phyloP scores from a whole-genome alignment of 2,797 vertebrate genomes.

The Mus caroli region DNA sequence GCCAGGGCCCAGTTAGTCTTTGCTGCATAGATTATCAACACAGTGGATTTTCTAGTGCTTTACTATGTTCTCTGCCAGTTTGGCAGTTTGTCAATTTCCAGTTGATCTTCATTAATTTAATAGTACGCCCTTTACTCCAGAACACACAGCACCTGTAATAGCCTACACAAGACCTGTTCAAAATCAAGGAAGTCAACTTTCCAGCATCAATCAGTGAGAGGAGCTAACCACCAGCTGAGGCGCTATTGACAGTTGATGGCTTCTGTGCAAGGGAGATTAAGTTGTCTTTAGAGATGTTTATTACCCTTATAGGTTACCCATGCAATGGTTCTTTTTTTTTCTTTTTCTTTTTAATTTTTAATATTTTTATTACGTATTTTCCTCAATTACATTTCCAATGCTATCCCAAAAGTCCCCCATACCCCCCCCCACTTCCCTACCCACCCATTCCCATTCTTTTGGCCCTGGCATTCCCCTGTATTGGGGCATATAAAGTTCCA shows the following conservation, averaged over 20 bases:
- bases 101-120: slow-evolving; percentile 63
- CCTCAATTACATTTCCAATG: too few species aligned
- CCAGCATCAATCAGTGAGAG: not conserved
- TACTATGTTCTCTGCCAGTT: not conserved
- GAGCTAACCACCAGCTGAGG: not conserved
- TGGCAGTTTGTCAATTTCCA: slow-evolving; percentile 24
- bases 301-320: not conserved
- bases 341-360: too few species aligned
- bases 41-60: not conserved
- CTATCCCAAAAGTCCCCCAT: too few species aligned
- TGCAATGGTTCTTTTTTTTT: too few species aligned
- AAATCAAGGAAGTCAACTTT: not conserved
- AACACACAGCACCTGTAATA: not conserved
- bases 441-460: too few species aligned
- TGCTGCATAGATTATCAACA: not conserved
- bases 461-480: too few species aligned
- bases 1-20: not conserved
- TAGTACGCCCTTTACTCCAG: not conserved
- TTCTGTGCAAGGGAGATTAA: not conserved
- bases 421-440: too few species aligned
- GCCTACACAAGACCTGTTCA: not conserved
- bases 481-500: too few species aligned
- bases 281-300: not conserved
- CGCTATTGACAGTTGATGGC: too few species aligned
- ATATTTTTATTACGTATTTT: too few species aligned